A percentile compares a stretch with the other conserved stretches of the same genome.
Conservation (phyloP, 2,113 vertebrate genomes). For the Hypocryptadius cinnamomeus region DNA sequence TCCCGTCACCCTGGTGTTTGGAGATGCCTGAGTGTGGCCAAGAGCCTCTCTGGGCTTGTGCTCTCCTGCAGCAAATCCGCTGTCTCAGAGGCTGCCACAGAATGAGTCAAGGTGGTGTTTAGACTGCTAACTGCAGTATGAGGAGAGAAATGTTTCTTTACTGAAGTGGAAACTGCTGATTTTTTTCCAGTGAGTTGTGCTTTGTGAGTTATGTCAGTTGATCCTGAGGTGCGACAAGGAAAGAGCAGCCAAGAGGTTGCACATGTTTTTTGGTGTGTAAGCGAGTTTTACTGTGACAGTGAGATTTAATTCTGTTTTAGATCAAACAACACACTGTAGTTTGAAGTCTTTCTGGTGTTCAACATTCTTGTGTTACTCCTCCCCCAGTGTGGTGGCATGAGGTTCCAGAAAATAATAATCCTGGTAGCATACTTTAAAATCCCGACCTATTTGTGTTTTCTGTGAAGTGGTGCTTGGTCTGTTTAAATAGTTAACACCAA, state of each 20-base stretch:
- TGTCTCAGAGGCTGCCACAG: neutral
- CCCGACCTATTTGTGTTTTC: neutral
- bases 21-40: neutral
- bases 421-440: neutral
- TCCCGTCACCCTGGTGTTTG: neutral
- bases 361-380: neutral
- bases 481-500: neutral
- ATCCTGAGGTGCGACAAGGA: neutral
- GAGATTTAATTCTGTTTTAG: neutral
- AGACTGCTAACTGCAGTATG: neutral
- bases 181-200: neutral
- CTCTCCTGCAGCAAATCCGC: neutral
- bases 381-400: neutral
- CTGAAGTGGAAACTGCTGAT: neutral
- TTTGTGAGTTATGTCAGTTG: neutral
- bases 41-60: neutral
- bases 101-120: neutral
- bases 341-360: neutral
- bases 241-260: neutral
- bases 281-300: neutral
- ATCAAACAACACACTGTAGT: neutral
- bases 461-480: neutral
- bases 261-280: neutral
- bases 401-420: neutral
- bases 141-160: neutral